Percentiles rank a stretch among this genome's conserved stretches.
phyloP scores from a whole-genome alignment of 2,113 vertebrate genomes.

The Gnathonemus echidnorhynchus region DNA sequence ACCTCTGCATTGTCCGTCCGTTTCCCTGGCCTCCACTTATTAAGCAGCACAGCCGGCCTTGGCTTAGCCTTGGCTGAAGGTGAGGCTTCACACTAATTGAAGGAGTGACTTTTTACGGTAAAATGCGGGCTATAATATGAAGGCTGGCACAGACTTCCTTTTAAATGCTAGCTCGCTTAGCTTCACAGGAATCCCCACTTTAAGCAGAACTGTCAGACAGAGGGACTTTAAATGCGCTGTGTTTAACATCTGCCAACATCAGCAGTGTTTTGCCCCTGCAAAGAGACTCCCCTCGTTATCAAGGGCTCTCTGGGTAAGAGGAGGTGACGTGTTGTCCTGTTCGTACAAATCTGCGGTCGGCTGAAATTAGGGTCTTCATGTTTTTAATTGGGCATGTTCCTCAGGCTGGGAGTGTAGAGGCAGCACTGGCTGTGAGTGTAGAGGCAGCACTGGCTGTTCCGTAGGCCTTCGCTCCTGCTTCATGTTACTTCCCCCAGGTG shows the following conservation, averaged over 20 bases:
- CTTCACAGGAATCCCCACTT: not conserved
- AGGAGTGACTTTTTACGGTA: not conserved
- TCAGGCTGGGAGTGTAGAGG: not conserved
- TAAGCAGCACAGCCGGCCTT: not conserved
- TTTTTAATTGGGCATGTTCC: constrained; percentile 29
- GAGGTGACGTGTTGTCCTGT: constrained; percentile 14
- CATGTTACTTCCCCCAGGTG: constrained; percentile 22
- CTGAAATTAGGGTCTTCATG: constrained; percentile 21
- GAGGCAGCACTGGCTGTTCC: not conserved
- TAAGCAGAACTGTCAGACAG: constrained; percentile 3
- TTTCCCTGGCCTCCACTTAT: not conserved
- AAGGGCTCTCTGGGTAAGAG: constrained; percentile 8
- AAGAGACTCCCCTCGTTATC: constrained; percentile 7
- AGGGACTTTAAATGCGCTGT: not conserved
- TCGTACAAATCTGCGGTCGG: constrained; percentile 22
- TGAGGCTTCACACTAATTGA: constrained; percentile 7
- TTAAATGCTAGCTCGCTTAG: not conserved
- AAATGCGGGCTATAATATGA: not conserved
- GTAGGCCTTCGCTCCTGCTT: constrained; percentile 11
- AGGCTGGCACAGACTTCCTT: not conserved
- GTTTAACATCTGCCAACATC: constrained; percentile 15
- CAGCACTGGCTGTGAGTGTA: not conserved
- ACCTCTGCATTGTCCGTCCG: not conserved
- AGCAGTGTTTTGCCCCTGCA: constrained; percentile 6
- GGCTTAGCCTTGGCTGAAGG: not conserved